Conservation (phyloP, 2,113 vertebrate genomes). For the Serinus canaria region DNA sequence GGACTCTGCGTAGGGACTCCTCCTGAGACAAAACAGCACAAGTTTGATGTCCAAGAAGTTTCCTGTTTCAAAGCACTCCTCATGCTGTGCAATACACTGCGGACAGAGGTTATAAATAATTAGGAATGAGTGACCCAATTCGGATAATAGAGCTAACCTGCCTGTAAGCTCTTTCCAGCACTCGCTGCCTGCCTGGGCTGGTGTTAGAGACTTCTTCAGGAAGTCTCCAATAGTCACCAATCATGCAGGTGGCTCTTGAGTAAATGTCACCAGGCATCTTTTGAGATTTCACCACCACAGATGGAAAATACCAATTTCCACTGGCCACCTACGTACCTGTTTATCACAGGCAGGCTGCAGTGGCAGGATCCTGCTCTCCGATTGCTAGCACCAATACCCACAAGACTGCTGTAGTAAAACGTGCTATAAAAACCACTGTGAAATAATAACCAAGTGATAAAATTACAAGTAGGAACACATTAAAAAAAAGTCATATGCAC, state of each 20-base stretch:
- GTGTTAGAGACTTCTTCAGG: neutral
- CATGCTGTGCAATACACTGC: neutral
- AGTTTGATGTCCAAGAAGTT: neutral
- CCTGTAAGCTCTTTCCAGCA: neutral
- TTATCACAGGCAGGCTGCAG: conserved; percentile 1
- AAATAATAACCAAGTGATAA: conserved; percentile 67
- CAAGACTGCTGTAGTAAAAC: conserved; percentile 49
- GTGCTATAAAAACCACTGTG: conserved; percentile 49
- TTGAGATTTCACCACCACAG: neutral
- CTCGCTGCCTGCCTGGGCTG: neutral
- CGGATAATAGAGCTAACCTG: neutral
- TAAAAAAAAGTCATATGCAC: conserved; percentile 35
- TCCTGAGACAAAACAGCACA: neutral
- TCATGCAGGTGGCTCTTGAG: neutral
- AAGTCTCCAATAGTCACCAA: neutral
- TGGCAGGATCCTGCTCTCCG: neutral
- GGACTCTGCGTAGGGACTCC: neutral
- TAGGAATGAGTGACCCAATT: conserved; percentile 37
- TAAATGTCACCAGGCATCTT: neutral
- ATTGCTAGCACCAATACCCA: conserved; percentile 5
- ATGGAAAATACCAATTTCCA: neutral
- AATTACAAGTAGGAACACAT: conserved; percentile 64
- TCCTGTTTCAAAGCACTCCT: neutral
- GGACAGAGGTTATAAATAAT: conserved; percentile 27
- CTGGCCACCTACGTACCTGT: neutral